Evolutionary conservation across 2,113 vertebrate genomes (phyloP).

Genomic region (Trichomycterus rosablanca): DNA sequence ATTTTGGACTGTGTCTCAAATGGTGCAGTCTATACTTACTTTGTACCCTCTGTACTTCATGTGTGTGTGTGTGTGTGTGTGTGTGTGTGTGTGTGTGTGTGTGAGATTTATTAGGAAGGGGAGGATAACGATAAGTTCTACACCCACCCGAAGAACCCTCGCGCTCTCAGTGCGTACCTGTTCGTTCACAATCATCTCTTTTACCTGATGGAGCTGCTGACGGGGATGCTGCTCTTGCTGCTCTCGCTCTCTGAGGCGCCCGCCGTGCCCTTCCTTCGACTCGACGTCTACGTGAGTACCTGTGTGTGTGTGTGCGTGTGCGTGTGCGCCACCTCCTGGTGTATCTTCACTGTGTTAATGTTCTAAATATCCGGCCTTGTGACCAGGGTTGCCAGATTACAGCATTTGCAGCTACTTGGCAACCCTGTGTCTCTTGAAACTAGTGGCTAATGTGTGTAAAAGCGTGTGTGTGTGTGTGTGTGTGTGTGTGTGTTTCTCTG

Average conservation of each 20-base stretch:
- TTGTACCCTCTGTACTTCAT: no score
- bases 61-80: slow-evolving; percentile 7
- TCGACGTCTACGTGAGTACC: slow-evolving; percentile 82
- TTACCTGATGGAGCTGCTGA: slow-evolving; percentile 94
- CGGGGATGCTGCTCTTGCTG: slow-evolving; percentile 83
- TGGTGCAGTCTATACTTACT: no score
- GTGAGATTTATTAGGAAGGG: slow-evolving; percentile 77
- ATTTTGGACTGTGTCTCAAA: slow-evolving; percentile 12
- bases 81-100: not conserved
- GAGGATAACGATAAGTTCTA: slow-evolving; percentile 98
- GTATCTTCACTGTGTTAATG: no score
- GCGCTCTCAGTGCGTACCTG: slow-evolving; percentile 89
- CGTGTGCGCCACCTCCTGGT: no score
- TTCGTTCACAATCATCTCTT: slow-evolving; percentile 95
- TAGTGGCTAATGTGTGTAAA: no score
- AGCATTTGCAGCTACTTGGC: no score
- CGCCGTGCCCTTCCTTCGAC: slow-evolving; percentile 84
- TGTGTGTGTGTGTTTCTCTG: not conserved
- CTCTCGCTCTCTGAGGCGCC: slow-evolving; percentile 94
- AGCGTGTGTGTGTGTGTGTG: not conserved
- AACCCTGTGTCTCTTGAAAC: no score
- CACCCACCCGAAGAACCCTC: slow-evolving; percentile 88
- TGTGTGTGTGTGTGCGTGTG: not conserved
- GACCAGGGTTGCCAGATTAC: no score
- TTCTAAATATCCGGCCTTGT: no score